Evolutionary conservation across 2,888 invertebrate genomes (phyloP), one percentile per base, ranked within the genome.

Genomic region (Melinaea marsaeus): DNA sequence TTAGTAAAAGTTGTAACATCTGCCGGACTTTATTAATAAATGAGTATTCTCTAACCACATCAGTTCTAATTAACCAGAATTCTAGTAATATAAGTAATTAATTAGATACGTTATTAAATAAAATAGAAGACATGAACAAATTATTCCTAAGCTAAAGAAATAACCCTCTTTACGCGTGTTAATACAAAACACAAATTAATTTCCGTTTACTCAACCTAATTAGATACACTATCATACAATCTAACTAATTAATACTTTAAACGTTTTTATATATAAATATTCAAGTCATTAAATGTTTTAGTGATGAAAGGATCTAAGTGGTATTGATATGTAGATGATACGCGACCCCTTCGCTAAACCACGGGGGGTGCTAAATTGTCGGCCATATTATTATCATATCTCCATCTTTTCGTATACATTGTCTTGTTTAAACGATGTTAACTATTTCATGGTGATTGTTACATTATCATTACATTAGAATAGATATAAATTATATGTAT

Each of bases 291-390:
- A 81, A 79, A 73, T 75, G 78, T 78, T 78, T 74, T 72, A 68
- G 75, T 79, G 83, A 84, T 82, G 81, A 83, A 82, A 83, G 75
- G 76, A 79, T 77, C 74, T 71, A 70, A 70, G 66, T 66, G 68
- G 72, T 70, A 69, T 66, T 66, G 67, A 69, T 70, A 71, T 70
- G 75, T 75, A 75, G 83, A 86, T 86, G 85, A 85, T 83, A 85
- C 73, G 73, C 70, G 72, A 77, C 84, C 88, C 42, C 83, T 76
- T 73, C 71, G 74, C 81, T 79, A 79, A 79, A 75, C 75, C 79
- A 83, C 81, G 67, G 69, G 83, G 87, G 89, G 87, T 80, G 88
- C 86, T 89, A 87, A 90, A 89, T 89, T 87, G 89, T 84, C 85
- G 71, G 74, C 72, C 77, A 76, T 77, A 76, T 64, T 74, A 88